phyloP scores from a whole-genome alignment of 1,140 invertebrate species.

The Listronotus bonariensis region DNA sequence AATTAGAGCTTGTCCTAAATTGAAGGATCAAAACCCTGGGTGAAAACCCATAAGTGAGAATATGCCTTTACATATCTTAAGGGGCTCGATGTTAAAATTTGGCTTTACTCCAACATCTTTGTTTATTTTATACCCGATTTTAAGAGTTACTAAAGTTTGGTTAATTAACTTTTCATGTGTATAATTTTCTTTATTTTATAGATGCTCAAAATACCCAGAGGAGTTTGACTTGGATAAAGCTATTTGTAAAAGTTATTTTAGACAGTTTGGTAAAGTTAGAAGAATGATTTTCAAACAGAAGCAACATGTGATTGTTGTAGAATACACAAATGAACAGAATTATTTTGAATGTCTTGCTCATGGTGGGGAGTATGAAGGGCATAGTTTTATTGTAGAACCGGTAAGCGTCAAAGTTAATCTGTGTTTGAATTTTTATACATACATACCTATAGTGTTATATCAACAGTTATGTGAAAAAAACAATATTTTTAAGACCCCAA shows the following conservation, averaged over 20 bases:
- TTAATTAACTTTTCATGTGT: too few species aligned
- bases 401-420: conserved; percentile 16
- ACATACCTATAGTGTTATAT: too few species aligned
- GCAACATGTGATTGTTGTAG: conserved; percentile 63
- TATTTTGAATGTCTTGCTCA: conserved; percentile 64
- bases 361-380: conserved; percentile 63
- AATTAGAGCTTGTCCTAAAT: too few species aligned
- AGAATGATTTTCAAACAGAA: conserved; percentile 66
- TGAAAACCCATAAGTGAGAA: neutral
- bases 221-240: conserved; percentile 63
- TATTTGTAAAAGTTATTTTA: conserved; percentile 67
- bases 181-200: conserved; percentile 45
- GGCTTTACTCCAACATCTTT: too few species aligned
- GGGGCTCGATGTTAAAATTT: neutral
- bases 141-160: too few species aligned
- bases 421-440: too few species aligned
- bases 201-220: conserved; percentile 68
- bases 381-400: conserved; percentile 62
- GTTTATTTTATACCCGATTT: too few species aligned
- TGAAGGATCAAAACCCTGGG: too few species aligned
- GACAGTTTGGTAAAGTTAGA: conserved; percentile 65
- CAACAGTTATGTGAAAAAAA: too few species aligned
- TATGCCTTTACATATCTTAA: neutral
- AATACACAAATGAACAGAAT: conserved; percentile 63
- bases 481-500: too few species aligned